Base-by-base conservation (phyloP, 1,140 invertebrate genomes). In the Drosophila arawakana region DNA sequence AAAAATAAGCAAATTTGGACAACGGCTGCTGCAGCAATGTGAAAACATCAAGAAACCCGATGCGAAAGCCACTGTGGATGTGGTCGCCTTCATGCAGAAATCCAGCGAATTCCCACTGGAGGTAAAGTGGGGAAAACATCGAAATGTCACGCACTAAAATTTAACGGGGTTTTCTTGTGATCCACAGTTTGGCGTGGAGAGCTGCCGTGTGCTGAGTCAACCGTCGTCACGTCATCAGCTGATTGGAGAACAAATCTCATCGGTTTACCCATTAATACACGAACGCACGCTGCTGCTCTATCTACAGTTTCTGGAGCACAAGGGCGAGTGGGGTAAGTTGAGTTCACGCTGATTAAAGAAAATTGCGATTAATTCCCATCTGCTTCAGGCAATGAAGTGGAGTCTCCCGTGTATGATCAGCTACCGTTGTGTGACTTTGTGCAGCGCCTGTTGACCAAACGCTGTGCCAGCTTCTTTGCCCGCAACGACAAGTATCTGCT, bases 391-490 rank as follows among this genome's bases (percentile, higher is more conserved):
- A 91, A 89, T 44, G 34, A 59, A 0, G 43, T 80, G 41, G 90
- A 91, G 62, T 54, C 49, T 44, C 73, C 73, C 11, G 63, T 91
- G n/a, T 91, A 90, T 49, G 15, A 44, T 7, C 7, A 52, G 0
- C 76, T 92, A 6, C 69, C 88, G 7, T 57, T 94, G 9, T 77
- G 92, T 7, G 90, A 92, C n/a, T 92, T 94, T 15, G 91, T 94
- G 30, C 93, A 94, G 65, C 92, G 94, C 1, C 78, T 94, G 8
- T 57, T 94, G 41, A 91, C 90, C 6, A 94, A 94, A 39, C 91
- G 94, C 15, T 93, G 93, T 2, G 90, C 93, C 7, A 85, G 89
- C 39, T 94, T 94, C 60, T 92, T 92, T 41, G 93, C 92, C 0
- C 37, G 80, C 0, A 73, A 89, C 8, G 93, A 93, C 60, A 81